Conservation (phyloP, 2,888 invertebrate genomes). For the Andrena fulva region DNA sequence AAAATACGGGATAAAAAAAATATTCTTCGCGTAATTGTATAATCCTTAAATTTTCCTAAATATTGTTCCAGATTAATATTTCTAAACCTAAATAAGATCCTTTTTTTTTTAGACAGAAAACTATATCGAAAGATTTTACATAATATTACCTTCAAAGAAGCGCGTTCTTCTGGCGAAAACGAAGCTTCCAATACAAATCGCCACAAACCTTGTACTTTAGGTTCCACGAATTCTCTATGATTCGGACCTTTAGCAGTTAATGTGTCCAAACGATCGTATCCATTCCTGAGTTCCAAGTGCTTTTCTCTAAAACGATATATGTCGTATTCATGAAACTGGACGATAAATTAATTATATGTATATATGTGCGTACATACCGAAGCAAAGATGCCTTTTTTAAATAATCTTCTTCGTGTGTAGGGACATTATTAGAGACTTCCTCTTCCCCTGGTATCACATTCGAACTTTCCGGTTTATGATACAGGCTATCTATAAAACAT, state of each 20-base stretch:
- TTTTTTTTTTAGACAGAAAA: too few species aligned
- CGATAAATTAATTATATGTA: not conserved
- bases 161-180: conserved; percentile 93
- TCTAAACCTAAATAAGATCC: too few species aligned
- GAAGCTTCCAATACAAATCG: conserved; percentile 91
- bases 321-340: not conserved
- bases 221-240: conserved; percentile 95
- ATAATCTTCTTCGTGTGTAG: conserved; percentile 88
- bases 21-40: conserved; percentile 3
- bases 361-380: conserved; percentile 76
- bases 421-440: conserved; percentile 85
- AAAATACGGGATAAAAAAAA: conserved; percentile 24
- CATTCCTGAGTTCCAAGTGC: conserved; percentile 91
- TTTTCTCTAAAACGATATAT: conserved; percentile 86
- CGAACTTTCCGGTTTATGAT: conserved; percentile 90
- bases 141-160: conserved; percentile 90
- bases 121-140: not conserved
- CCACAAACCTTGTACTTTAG: conserved; percentile 96
- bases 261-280: conserved; percentile 91
- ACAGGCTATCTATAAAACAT: conserved; percentile 88
- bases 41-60: too few species aligned
- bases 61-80: too few species aligned
- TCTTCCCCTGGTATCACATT: conserved; percentile 88
- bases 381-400: conserved; percentile 89
- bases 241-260: conserved; percentile 91